Evolutionary conservation across 2,797 vertebrate genomes (phyloP).

Genomic region (Microctenopoma stevenorrisi): DNA sequence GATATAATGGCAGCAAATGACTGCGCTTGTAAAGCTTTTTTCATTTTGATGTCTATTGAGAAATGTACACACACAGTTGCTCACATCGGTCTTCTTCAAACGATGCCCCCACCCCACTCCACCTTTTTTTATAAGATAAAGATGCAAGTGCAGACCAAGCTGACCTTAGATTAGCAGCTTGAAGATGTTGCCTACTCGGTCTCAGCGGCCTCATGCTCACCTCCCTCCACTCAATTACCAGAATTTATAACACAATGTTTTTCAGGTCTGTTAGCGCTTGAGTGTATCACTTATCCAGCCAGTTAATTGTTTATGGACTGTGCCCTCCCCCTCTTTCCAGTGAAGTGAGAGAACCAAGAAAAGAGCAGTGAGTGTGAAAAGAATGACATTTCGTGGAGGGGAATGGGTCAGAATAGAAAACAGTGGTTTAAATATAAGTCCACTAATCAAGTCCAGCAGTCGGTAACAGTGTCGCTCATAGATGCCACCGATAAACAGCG

Average conservation of each 20-base stretch:
- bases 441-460: slow-evolving; percentile 44
- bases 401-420: slow-evolving; percentile 64
- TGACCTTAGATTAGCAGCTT: slow-evolving; percentile 15
- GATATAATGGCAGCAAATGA: slow-evolving; percentile 27
- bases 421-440: slow-evolving; percentile 57
- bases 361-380: slow-evolving; percentile 61
- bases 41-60: slow-evolving; percentile 16
- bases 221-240: slow-evolving; percentile 77
- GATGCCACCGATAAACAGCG: slow-evolving; percentile 41
- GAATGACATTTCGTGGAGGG: slow-evolving; percentile 55
- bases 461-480: slow-evolving; percentile 17
- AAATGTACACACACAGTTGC: background rate
- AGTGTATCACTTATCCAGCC: slow-evolving; percentile 82
- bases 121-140: slow-evolving; percentile 4
- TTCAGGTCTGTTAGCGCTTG: slow-evolving; percentile 79
- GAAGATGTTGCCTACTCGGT: slow-evolving; percentile 30
- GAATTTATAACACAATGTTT: slow-evolving; percentile 78
- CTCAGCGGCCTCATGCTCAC: slow-evolving; percentile 56
- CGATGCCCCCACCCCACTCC: background rate
- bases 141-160: slow-evolving; percentile 14
- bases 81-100: slow-evolving; percentile 11
- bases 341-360: slow-evolving; percentile 65
- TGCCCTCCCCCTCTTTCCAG: slow-evolving; percentile 69
- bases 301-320: slow-evolving; percentile 84
- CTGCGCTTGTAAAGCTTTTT: slow-evolving; percentile 18